phyloP scores from a whole-genome alignment of 2,113 vertebrate species.

The Myrmecophaga tridactyla region DNA sequence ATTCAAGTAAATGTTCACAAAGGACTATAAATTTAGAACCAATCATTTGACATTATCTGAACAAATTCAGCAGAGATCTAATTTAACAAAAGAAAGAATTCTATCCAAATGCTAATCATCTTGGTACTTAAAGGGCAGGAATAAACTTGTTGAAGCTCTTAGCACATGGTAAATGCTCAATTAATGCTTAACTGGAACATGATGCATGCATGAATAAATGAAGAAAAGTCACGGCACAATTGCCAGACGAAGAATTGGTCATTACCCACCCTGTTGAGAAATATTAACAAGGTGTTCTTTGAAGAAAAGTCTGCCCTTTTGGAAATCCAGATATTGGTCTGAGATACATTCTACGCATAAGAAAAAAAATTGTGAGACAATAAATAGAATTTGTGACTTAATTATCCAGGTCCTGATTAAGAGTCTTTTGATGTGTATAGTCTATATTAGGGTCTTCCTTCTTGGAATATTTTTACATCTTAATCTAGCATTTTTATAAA shows the following conservation, averaged over 20 bases:
- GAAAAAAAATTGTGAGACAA: not conserved
- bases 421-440: not conserved
- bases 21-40: slow-evolving; percentile 66
- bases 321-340: not conserved
- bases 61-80: slow-evolving; percentile 51
- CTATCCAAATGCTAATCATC: slow-evolving; percentile 3
- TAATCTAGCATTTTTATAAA: not conserved
- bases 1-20: slow-evolving; percentile 66
- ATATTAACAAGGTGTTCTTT: not conserved
- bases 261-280: not conserved
- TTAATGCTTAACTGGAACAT: not conserved
- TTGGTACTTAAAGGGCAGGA: slow-evolving; percentile 28
- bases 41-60: slow-evolving; percentile 63
- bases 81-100: slow-evolving; percentile 22
- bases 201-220: not conserved
- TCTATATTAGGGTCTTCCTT: not conserved
- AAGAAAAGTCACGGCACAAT: not conserved
- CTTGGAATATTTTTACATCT: not conserved
- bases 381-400: not conserved
- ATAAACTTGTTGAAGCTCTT: not conserved
- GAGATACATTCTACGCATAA: not conserved
- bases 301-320: not conserved
- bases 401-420: not conserved
- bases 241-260: not conserved
- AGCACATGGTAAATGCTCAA: not conserved